A percentile compares a stretch with the other conserved stretches of the same genome.
Conservation (phyloP, 2,113 vertebrate genomes). For the Phaetusa simplex region DNA sequence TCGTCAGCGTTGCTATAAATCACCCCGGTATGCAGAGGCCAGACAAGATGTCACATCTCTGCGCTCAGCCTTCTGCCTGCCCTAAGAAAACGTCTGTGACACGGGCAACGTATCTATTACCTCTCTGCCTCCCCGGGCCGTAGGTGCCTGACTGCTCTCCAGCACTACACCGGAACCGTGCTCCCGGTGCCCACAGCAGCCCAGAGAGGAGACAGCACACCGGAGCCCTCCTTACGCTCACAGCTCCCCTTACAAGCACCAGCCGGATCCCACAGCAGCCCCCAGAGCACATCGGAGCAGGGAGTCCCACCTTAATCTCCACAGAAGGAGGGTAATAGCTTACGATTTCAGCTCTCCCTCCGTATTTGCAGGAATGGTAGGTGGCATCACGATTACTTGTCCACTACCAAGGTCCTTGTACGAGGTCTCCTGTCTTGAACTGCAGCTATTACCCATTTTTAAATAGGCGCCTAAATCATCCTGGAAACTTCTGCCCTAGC, state of each 20-base stretch:
- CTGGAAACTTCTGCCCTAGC: background rate
- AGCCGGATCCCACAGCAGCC: background rate
- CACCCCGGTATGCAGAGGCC: background rate
- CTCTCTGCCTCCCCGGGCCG: background rate
- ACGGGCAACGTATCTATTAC: background rate
- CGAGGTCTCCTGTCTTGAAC: background rate
- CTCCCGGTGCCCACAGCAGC: background rate
- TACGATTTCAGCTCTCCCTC: background rate
- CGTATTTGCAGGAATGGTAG: background rate
- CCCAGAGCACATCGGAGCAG: background rate
- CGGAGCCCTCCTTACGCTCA: fast-evolving
- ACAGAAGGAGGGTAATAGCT: background rate
- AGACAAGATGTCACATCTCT: constrained; percentile 1
- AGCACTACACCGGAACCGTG: fast-evolving
- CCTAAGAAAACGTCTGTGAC: background rate
- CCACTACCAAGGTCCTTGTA: background rate
- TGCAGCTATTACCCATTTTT: background rate
- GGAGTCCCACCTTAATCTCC: background rate
- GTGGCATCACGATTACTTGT: fast-evolving
- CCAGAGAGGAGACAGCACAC: background rate
- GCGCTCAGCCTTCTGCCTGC: background rate
- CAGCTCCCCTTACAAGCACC: background rate
- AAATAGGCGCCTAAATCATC: background rate
- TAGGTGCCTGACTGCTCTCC: background rate
- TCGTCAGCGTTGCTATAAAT: background rate